Conservation (phyloP, 2,888 invertebrate species). For the Melanostoma scalare region DNA sequence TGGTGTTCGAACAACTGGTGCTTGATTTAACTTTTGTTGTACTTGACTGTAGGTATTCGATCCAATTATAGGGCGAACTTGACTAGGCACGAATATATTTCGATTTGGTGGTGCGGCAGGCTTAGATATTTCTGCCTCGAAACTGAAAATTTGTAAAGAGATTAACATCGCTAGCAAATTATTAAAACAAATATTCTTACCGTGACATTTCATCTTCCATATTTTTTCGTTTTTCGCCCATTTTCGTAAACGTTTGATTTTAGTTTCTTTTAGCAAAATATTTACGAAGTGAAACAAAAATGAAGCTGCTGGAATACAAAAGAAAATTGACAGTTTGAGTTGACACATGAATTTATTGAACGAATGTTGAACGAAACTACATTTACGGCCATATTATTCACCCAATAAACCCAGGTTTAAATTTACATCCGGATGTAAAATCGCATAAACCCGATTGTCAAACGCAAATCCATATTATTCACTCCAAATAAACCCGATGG, state of each 20-base stretch:
- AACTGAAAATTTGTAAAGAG: constrained; percentile 83
- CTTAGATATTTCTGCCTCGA: constrained; percentile 92
- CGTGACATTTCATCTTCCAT: constrained; percentile 97
- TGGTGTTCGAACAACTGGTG: constrained; percentile 74
- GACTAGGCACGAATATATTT: constrained; percentile 82
- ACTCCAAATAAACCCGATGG: no score
- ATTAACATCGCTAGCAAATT: constrained; percentile 8
- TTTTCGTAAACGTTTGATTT: constrained; percentile 65
- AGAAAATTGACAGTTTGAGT: no score
- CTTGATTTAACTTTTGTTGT: constrained; percentile 86
- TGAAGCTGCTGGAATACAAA: background rate
- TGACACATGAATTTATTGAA: no score
- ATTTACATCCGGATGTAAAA: no score
- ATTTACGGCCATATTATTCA: no score
- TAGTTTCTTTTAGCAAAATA: background rate
- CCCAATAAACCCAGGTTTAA: no score
- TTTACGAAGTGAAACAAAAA: background rate
- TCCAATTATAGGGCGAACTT: constrained; percentile 87
- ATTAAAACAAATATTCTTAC: constrained; percentile 81
- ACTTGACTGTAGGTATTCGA: constrained; percentile 88
- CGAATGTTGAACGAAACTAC: no score
- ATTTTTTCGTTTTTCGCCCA: constrained; percentile 82
- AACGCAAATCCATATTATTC: no score
- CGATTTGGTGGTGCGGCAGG: constrained; percentile 81
- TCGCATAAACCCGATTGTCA: no score